Percentiles rank a stretch among this genome's conserved stretches.
Evolutionary conservation across 1,140 invertebrate genomes (phyloP).

Genomic region (Nephotettix cincticeps): DNA sequence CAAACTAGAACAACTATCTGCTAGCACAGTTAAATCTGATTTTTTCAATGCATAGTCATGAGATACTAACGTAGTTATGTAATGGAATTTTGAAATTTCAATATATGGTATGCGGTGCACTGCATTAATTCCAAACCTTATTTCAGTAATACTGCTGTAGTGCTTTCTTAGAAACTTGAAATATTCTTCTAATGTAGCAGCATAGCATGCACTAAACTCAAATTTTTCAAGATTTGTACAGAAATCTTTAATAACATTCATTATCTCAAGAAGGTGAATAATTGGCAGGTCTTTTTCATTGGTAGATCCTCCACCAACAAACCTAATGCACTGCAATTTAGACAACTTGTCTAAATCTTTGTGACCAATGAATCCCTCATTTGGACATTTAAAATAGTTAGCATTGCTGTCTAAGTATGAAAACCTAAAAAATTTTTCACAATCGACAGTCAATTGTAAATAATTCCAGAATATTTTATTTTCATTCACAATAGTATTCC

Average conservation of each 20-base stretch:
- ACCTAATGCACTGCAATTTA: not conserved
- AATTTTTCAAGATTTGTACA: not conserved
- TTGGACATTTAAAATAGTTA: not conserved
- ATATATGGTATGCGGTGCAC: not conserved
- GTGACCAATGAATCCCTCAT: not conserved
- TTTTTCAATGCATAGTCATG: constrained; percentile 4
- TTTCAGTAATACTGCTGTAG: not conserved
- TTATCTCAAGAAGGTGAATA: not conserved
- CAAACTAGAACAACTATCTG: not conserved
- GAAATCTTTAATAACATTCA: not conserved
- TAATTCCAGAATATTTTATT: not conserved
- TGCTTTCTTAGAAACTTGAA: not conserved
- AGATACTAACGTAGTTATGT: not conserved
- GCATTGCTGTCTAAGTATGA: not conserved
- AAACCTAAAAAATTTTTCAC: not conserved
- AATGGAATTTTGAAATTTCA: not conserved
- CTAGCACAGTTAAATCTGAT: not conserved
- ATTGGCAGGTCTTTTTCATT: not conserved
- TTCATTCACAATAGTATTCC: not conserved
- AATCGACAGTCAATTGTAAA: not conserved
- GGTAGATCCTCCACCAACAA: not conserved
- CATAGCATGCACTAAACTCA: not conserved
- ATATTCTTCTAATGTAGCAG: not conserved
- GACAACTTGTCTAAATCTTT: not conserved
- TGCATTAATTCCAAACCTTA: not conserved